phyloP scores from a whole-genome alignment of 1,140 invertebrate species.

The Drosophila parabipectinata region DNA sequence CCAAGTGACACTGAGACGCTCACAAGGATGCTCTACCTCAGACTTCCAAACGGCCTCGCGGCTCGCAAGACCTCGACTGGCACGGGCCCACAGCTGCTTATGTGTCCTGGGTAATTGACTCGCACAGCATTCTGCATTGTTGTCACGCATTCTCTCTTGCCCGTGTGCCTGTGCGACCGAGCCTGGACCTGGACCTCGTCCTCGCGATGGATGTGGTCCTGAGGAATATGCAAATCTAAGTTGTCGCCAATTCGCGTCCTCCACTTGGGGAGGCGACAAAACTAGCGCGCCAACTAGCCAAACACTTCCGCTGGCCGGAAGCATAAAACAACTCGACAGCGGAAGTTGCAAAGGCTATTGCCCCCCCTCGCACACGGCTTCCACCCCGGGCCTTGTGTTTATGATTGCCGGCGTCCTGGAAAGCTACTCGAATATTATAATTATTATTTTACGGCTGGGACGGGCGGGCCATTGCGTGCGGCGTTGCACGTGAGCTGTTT shows the following conservation, averaged over 20 bases:
- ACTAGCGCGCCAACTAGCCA: constrained; percentile 81
- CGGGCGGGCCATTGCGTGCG: constrained; percentile 37
- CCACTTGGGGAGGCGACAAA: constrained; percentile 68
- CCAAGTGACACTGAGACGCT: constrained; percentile 24
- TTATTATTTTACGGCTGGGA: constrained; percentile 67
- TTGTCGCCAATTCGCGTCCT: constrained; percentile 57
- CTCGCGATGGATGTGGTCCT: constrained; percentile 9
- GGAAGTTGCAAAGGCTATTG: constrained; percentile 66
- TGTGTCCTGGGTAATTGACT: constrained; percentile 80
- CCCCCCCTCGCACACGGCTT: not conserved
- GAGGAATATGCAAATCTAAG: constrained; percentile 75
- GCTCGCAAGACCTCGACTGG: constrained; percentile 33
- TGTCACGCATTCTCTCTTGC: constrained; percentile 58
- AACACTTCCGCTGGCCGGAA: constrained; percentile 81
- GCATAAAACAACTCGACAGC: constrained; percentile 82
- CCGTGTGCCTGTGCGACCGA: not conserved
- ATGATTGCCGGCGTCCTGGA: constrained; percentile 63
- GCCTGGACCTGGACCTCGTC: constrained; percentile 5
- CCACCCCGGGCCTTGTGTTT: constrained; percentile 20
- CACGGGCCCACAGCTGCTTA: constrained; percentile 62
- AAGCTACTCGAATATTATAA: constrained; percentile 61
- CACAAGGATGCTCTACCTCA: constrained; percentile 6
- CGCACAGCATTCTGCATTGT: constrained; percentile 73
- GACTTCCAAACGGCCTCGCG: constrained; percentile 41
- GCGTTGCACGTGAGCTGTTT: constrained; percentile 77